Evolutionary conservation across 2,888 invertebrate genomes (phyloP), one percentile per base, ranked within the genome.

Genomic region (Apodemia mormo): DNA sequence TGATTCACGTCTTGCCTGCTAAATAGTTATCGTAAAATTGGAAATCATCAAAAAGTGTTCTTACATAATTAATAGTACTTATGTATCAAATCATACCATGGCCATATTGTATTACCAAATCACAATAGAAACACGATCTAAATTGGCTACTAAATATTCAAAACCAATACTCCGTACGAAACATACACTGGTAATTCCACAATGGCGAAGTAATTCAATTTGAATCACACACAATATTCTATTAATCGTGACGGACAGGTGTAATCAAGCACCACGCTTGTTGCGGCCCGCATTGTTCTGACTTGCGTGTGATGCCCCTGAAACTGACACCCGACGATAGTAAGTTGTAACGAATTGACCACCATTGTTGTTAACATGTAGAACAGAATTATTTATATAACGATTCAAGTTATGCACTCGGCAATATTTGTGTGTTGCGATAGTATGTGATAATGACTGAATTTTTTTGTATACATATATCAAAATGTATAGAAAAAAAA

Each of bases 161-260:
- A 85, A 87, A 86, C 81, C 89, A 85, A 87, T 88, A 87, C 84
- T 79, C 83, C 80, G 79, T 84, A 84, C 82, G 86, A 87, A 86
- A 87, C 88, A 86, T 84, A 86, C 87, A 83, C 82, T 80, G 83
- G 83, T 86, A 87, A 87, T 88, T 85, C 85, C 84, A 88, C 90
- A 91, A 89, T 89, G 85, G 89, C 78, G 78, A 80, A 82, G 87
- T 89, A 90, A 92, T 92, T 90, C 91, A 89, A 92, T 90, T 90
- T 86, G 88, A 89, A 88, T 90, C 90, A 85, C 85, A 85, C 88
- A 89, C 91, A 91, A 89, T 90, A 91, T 91, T 92, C 89, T 91
- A 92, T 92, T 91, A 90, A 89, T 90, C 85, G 86, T 89, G 91
- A 90, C 81, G 86, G 91, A 89, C 92, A 92, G 92, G 89, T 90